phyloP scores from a whole-genome alignment of 2,113 vertebrate genomes.

The Ophthalmotilapia sp. region DNA sequence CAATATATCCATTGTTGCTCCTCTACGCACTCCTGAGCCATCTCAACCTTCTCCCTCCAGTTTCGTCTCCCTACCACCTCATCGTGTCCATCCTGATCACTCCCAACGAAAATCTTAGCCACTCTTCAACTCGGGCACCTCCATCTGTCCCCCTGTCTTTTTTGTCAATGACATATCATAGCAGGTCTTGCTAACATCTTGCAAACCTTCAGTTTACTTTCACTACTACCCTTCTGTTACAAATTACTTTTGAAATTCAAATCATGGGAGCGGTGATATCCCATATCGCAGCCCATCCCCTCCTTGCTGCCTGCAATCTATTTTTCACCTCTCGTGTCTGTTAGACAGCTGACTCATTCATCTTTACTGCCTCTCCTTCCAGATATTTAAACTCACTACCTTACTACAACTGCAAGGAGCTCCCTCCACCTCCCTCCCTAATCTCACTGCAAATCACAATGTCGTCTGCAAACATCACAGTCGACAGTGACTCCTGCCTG shows the following conservation, averaged over 20 bases:
- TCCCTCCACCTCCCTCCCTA: neutral
- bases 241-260: neutral
- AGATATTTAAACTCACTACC: neutral
- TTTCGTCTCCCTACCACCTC: neutral
- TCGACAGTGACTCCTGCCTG: neutral
- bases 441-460: neutral
- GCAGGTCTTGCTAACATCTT: neutral
- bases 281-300: neutral
- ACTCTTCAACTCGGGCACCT: neutral
- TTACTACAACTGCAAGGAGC: neutral
- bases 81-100: neutral
- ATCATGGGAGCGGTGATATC: neutral
- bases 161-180: neutral
- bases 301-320: neutral
- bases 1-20: neutral
- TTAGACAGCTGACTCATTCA: neutral
- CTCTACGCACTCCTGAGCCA: neutral
- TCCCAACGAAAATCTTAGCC: fast-evolving
- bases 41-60: neutral
- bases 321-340: neutral
- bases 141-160: neutral
- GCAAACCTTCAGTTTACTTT: neutral
- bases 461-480: neutral
- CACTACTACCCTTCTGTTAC: neutral
- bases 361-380: neutral